phyloP scores from a whole-genome alignment of 1,140 invertebrate species.

The Hetaerina americana region DNA sequence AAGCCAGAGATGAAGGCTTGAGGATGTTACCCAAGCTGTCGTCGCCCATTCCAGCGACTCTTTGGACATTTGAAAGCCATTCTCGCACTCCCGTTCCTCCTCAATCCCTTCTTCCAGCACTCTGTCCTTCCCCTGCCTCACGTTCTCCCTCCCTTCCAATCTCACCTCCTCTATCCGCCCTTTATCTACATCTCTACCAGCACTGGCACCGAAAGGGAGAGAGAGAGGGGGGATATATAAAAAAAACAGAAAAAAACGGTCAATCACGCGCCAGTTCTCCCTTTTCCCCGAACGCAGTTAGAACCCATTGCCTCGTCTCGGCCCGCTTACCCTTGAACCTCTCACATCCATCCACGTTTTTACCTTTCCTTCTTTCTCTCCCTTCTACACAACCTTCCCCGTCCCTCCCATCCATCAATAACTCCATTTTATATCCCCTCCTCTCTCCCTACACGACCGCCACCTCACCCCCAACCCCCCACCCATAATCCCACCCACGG shows the following conservation, averaged over 20 bases:
- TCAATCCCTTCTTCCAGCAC: too few species aligned
- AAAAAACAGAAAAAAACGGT: neutral
- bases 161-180: neutral
- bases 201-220: neutral
- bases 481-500: too few species aligned
- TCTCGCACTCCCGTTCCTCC: neutral
- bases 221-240: too few species aligned
- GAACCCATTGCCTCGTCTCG: neutral
- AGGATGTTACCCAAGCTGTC: neutral
- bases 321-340: too few species aligned
- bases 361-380: too few species aligned
- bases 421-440: neutral
- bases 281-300: neutral
- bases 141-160: neutral
- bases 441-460: neutral
- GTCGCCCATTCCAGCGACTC: neutral
- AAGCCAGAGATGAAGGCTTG: too few species aligned
- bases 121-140: neutral
- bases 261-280: neutral
- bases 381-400: too few species aligned
- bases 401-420: neutral
- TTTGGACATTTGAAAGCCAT: neutral
- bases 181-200: neutral
- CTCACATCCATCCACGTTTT: too few species aligned
- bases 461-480: too few species aligned